A percentile compares a stretch with the other conserved stretches of the same genome.
phyloP scores from a whole-genome alignment of 1,140 invertebrate species.

The Ctenoplectra terminalis region DNA sequence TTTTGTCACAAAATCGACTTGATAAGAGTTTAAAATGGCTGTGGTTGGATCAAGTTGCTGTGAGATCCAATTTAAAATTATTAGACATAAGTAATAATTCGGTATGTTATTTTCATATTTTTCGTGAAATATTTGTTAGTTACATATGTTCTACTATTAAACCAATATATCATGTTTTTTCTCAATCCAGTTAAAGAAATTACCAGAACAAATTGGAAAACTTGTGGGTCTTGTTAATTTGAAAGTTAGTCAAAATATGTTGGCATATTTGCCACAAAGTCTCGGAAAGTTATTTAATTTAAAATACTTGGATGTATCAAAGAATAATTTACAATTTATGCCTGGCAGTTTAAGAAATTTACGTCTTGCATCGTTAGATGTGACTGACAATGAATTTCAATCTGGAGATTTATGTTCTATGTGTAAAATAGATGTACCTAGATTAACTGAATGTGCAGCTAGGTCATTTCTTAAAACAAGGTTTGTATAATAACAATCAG shows the following conservation, averaged over 20 bases:
- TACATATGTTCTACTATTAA: not conserved
- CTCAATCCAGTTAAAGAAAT: slow-evolving; percentile 65
- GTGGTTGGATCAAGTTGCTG: slow-evolving; percentile 85
- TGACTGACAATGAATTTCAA: slow-evolving; percentile 84
- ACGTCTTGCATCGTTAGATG: slow-evolving; percentile 83
- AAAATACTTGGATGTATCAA: slow-evolving; percentile 82
- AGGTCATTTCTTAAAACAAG: slow-evolving; percentile 75
- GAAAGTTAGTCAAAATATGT: slow-evolving; percentile 83
- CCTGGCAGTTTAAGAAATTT: slow-evolving; percentile 84
- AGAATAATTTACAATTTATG: slow-evolving; percentile 82
- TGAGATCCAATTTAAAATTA: slow-evolving; percentile 82
- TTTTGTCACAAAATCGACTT: slow-evolving; percentile 88
- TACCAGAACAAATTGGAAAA: slow-evolving; percentile 86
- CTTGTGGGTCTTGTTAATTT: slow-evolving; percentile 84
- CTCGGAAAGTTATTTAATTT: slow-evolving; percentile 77
- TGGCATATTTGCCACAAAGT: slow-evolving; percentile 79
- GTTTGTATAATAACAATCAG: slow-evolving; percentile 64
- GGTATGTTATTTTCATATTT: slow-evolving; percentile 72
- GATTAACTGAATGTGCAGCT: slow-evolving; percentile 71
- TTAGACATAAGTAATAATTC: slow-evolving; percentile 87
- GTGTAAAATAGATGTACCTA: slow-evolving; percentile 68
- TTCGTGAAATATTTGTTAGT: not conserved
- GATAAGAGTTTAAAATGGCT: slow-evolving; percentile 85
- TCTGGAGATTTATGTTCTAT: slow-evolving; percentile 54
- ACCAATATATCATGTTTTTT: slow-evolving; percentile 49